Percentiles rank a stretch among this genome's conserved stretches.
phyloP scores from a whole-genome alignment of 64 coral and sea anemone species.

The Actinia equina region DNA sequence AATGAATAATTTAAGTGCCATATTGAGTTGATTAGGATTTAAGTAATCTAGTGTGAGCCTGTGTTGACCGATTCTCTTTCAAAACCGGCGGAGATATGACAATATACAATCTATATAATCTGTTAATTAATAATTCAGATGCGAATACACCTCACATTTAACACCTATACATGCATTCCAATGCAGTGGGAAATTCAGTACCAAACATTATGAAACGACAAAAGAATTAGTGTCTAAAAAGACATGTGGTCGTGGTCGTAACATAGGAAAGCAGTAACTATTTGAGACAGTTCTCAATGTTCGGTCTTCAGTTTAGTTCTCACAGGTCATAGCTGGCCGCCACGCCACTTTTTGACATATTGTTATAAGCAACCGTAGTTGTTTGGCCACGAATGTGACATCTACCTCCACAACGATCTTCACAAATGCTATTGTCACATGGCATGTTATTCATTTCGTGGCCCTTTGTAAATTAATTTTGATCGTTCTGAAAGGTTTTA shows the following conservation, averaged over 20 bases:
- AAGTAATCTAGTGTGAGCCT: background rate
- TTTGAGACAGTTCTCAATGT: background rate
- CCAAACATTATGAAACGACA: background rate
- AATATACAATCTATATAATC: background rate
- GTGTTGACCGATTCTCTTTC: background rate
- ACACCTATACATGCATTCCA: constrained; percentile 14
- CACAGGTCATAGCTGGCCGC: background rate
- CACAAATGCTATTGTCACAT: constrained; percentile 7
- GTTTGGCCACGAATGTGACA: constrained; percentile 26
- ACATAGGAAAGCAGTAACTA: background rate
- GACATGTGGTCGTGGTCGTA: background rate
- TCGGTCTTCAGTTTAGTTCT: background rate
- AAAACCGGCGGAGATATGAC: background rate
- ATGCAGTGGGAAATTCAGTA: background rate
- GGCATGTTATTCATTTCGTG: constrained; percentile 17
- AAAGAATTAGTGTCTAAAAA: background rate
- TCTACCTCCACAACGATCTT: background rate
- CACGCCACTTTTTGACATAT: constrained; percentile 26
- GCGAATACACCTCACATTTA: background rate
- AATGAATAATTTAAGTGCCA: constrained; percentile 1
- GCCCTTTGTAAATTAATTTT: background rate
- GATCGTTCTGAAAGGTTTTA: background rate
- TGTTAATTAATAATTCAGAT: background rate
- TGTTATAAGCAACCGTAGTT: constrained; percentile 16
- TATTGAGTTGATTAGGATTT: constrained; percentile 5